Conservation (phyloP, 1,140 invertebrate species). For the Arion vulgaris region DNA sequence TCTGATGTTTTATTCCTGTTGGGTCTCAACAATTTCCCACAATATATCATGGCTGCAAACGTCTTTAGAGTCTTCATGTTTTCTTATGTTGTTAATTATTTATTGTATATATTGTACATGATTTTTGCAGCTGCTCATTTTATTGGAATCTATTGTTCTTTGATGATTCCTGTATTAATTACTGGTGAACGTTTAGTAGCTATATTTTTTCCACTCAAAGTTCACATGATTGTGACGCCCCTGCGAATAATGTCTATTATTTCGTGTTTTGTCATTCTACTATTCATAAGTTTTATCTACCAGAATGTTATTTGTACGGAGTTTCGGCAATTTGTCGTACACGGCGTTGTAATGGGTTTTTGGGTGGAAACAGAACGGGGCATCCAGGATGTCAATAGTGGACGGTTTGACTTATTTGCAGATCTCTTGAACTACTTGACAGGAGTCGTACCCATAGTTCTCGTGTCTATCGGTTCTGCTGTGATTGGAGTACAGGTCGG, state of each 20-base stretch:
- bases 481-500: not conserved
- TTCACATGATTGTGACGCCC: not conserved
- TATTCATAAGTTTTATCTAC: not conserved
- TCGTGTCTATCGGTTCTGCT: not conserved
- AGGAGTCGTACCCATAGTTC: not conserved
- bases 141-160: not conserved
- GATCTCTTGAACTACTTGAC: not conserved
- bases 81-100: not conserved
- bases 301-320: not conserved
- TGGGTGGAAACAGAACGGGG: not conserved
- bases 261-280: not conserved
- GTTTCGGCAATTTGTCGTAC: not conserved
- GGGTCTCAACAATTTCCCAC: not conserved
- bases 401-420: not conserved
- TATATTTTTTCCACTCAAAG: not conserved
- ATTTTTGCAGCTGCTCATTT: not conserved
- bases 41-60: not conserved
- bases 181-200: not conserved
- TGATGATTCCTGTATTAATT: not conserved
- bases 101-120: not conserved
- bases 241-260: not conserved
- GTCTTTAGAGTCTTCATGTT: not conserved
- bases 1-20: not conserved
- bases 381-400: not conserved
- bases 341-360: not conserved